Percentiles rank a stretch among this genome's conserved stretches.
phyloP scores from a whole-genome alignment of 1,140 invertebrate species.

The Drosophila orosa region DNA sequence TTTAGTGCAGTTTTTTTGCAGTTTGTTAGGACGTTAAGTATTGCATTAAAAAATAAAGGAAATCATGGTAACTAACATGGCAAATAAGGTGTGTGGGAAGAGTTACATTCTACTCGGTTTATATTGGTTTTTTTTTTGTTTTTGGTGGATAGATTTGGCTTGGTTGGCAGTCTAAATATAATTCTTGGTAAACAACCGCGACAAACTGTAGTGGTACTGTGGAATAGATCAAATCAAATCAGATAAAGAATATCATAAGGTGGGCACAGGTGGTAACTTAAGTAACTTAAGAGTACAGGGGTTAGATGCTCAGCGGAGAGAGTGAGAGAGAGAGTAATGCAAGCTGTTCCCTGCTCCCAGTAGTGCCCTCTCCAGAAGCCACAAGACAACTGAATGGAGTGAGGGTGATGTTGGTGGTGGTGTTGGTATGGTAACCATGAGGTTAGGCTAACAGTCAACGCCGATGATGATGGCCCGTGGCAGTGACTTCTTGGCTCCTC shows the following conservation, averaged over 20 bases:
- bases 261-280: slow-evolving; percentile 25
- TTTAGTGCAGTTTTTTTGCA: slow-evolving; percentile 41
- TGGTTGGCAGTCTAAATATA: slow-evolving; percentile 66
- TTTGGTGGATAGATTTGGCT: slow-evolving; percentile 53
- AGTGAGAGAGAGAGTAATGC: slow-evolving; percentile 12
- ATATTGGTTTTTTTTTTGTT: slow-evolving; percentile 36
- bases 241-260: slow-evolving; percentile 63
- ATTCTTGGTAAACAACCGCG: slow-evolving; percentile 77
- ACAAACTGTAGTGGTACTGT: slow-evolving; percentile 82
- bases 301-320: slow-evolving; percentile 50
- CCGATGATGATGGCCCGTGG: slow-evolving; percentile 2
- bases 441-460: slow-evolving; percentile 15
- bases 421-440: slow-evolving; percentile 11
- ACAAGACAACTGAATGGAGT: slow-evolving; percentile 19
- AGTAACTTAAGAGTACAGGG: slow-evolving; percentile 37
- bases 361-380: slow-evolving; percentile 34
- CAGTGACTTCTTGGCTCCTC: neutral
- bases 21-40: slow-evolving; percentile 36
- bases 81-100: slow-evolving; percentile 57
- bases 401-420: slow-evolving; percentile 12
- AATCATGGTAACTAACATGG: slow-evolving; percentile 66
- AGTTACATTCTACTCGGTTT: slow-evolving; percentile 58
- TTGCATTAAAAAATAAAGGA: slow-evolving; percentile 26
- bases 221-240: slow-evolving; percentile 76
- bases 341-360: slow-evolving; percentile 33